phyloP scores from a whole-genome alignment of 1,140 invertebrate species.

The Monomorium pharaonis region DNA sequence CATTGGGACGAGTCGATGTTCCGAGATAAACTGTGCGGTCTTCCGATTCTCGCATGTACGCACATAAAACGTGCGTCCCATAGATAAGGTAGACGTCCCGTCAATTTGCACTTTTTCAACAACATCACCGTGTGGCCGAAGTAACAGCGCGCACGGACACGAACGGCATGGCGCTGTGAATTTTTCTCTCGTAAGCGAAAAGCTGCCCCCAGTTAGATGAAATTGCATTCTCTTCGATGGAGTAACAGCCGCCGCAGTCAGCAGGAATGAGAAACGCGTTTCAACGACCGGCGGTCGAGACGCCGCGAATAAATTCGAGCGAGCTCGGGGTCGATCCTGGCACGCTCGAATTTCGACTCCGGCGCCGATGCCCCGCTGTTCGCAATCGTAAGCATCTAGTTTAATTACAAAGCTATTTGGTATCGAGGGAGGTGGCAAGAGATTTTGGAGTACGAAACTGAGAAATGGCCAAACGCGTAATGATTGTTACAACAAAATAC shows the following conservation, averaged over 20 bases:
- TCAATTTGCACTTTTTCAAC: conserved; percentile 29
- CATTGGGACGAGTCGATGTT: neutral
- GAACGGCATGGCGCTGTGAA: neutral
- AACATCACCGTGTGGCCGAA: neutral
- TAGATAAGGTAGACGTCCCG: conserved; percentile 33
- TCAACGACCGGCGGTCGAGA: conserved; percentile 38
- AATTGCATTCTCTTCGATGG: conserved; percentile 49
- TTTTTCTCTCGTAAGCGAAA: conserved; percentile 53
- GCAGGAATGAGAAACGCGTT: conserved; percentile 53
- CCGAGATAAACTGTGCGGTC: conserved; percentile 20
- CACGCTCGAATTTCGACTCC: conserved; percentile 49
- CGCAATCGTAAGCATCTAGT: conserved; percentile 53
- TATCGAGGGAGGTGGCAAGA: neutral
- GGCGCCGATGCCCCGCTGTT: conserved; percentile 14
- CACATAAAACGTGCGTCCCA: conserved; percentile 13
- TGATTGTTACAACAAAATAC: neutral
- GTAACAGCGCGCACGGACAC: neutral
- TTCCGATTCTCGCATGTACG: neutral
- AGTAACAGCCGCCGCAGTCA: conserved; percentile 51
- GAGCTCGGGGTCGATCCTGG: conserved; percentile 21
- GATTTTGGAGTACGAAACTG: neutral
- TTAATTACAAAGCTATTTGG: conserved; percentile 53
- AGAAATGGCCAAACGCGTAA: neutral
- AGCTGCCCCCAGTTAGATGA: conserved; percentile 13
- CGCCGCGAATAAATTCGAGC: conserved; percentile 48